phyloP scores from a whole-genome alignment of 1,140 invertebrate species.

The Diplogasteroides magnus region DNA sequence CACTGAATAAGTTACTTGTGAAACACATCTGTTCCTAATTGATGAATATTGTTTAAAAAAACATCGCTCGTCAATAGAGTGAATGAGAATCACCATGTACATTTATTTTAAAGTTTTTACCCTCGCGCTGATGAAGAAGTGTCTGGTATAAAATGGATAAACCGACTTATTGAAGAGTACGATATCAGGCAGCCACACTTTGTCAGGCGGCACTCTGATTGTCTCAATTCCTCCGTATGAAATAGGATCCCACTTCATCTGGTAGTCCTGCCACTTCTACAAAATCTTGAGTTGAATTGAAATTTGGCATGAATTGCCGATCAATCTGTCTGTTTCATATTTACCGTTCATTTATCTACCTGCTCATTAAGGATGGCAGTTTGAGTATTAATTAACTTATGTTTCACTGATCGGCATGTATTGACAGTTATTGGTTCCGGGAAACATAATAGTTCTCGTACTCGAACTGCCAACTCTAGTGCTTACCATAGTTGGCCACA shows the following conservation, averaged over 20 bases:
- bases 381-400: no score
- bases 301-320: no score
- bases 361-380: conserved; percentile 1
- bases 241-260: conserved; percentile 90
- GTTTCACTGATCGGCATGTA: no score
- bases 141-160: no score
- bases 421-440: no score
- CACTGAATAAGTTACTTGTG: conserved; percentile 1
- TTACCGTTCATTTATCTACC: neutral
- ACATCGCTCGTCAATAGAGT: no score
- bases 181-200: conserved; percentile 99
- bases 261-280: conserved; percentile 92
- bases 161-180: conserved; percentile 96
- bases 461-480: no score
- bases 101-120: no score
- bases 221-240: conserved; percentile 93
- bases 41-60: neutral
- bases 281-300: no score
- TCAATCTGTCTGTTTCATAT: conserved; percentile 17
- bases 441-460: no score
- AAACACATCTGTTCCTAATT: neutral
- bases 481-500: conserved; percentile 38
- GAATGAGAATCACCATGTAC: no score
- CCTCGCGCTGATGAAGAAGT: no score
- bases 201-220: conserved; percentile 86